Conservation (phyloP, 2,113 vertebrate genomes). For the Heteronetta atricapilla region DNA sequence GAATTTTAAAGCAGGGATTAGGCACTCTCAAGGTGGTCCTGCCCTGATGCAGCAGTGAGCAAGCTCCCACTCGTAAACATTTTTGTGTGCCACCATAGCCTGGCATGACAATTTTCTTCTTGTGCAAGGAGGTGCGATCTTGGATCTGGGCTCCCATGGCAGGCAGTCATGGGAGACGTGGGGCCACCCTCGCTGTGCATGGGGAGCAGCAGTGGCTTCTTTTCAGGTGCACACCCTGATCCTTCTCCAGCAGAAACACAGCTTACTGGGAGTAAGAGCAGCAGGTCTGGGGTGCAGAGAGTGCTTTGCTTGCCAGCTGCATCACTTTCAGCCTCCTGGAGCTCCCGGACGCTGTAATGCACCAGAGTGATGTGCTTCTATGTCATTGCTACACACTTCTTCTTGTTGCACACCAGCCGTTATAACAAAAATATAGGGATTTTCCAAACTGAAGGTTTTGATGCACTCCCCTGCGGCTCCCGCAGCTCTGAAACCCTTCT, state of each 20-base stretch:
- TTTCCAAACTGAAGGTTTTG: background rate
- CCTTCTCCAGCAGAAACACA: background rate
- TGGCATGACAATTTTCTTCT: background rate
- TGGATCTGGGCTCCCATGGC: background rate
- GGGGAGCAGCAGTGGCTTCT: background rate
- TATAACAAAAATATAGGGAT: background rate
- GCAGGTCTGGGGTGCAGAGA: background rate
- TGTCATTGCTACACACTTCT: background rate
- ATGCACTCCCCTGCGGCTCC: accelerated
- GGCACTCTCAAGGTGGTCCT: background rate
- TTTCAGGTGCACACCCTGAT: background rate
- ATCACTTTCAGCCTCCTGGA: too few relatives aligned
- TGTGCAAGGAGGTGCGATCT: background rate
- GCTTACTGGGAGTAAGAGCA: background rate
- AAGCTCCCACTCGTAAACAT: accelerated
- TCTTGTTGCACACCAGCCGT: background rate
- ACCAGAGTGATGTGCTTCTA: background rate
- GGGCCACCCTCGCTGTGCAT: background rate
- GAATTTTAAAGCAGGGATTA: background rate
- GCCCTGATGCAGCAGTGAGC: accelerated
- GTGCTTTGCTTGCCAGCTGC: background rate
- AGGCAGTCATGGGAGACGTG: background rate
- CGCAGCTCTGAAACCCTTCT: background rate
- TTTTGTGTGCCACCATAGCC: background rate
- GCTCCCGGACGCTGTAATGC: background rate